Base-by-base conservation (phyloP, 2,888 invertebrate genomes). In the Odiellus spinosus region DNA sequence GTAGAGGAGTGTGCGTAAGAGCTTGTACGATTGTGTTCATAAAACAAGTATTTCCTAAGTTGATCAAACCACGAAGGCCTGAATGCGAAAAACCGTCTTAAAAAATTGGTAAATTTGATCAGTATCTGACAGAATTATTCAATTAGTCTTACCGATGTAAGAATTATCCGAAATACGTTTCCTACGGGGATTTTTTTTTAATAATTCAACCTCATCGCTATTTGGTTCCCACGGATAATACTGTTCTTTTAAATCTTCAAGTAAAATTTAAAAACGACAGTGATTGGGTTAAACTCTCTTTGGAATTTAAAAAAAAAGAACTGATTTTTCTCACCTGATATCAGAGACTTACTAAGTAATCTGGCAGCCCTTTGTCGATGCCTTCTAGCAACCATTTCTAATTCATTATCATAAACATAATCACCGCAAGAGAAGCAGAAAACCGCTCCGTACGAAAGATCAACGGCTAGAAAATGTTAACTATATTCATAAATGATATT, bases 21-120 rank as follows among this genome's bases (percentile, higher is more conserved):
- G 90, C 86, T 73, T 90, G 88, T 10, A 96, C 82, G 59, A 96
- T 91, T 63, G 91, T 91, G 68, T 93, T 96, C 88, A 98, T 91
- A 65, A 93, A 98, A 69, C 96, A 98, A 3, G 96, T 96, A 57
- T 90, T 84, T 33, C 96, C 96, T 53, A 98, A 72, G 69, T 98
- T 98, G 60, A 93, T 80, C 47, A 98, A 71, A 0, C 96, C 96
- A 46, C 96, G 74, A 49, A 98, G 71, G 35, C 96, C 78, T 74
- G 63, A 36, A 61, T 63, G 32, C 42, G 19, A 32, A 44, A 55
- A 50, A 19, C 53, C 12, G 35, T 3, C 2, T 35, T 35, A 35
- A 3, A 4, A 1, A 35, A 35, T 35, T 35, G n/a, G 3, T 2
- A 35, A 3, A 35, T 14, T 2, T 35, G 35, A n/a, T n/a, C n/a